phyloP scores from a whole-genome alignment of 2,888 invertebrate genomes.

The Hyposoter didymator region DNA sequence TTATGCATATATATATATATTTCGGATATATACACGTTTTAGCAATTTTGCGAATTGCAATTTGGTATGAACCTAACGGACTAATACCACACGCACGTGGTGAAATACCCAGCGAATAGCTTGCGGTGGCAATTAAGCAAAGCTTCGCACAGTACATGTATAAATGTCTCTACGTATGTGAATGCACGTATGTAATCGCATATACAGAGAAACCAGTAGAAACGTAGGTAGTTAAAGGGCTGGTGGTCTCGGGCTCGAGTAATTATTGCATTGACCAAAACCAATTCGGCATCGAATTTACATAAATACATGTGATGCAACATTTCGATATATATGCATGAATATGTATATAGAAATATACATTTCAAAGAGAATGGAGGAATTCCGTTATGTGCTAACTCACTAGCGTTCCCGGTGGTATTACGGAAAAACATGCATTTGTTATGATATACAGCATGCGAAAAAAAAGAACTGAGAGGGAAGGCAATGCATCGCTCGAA shows the following conservation, averaged over 20 bases:
- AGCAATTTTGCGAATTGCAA: conserved; percentile 59
- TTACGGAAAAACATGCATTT: conserved; percentile 21
- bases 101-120: conserved; percentile 45
- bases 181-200: conserved; percentile 1
- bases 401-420: neutral
- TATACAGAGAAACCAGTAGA: neutral
- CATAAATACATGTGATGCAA: conserved; percentile 67
- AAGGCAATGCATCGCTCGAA: conserved; percentile 15
- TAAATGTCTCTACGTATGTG: neutral
- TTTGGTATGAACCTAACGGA: conserved; percentile 48
- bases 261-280: conserved; percentile 66
- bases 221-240: conserved; percentile 47
- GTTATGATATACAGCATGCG: neutral
- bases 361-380: neutral
- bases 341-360: neutral
- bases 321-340: conserved; percentile 29
- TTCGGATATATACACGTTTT: conserved; percentile 42
- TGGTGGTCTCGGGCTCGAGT: conserved; percentile 42
- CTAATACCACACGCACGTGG: conserved; percentile 49
- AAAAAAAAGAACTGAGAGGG: neutral
- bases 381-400: conserved; percentile 34
- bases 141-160: conserved; percentile 23
- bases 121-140: conserved; percentile 64
- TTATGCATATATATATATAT: conserved; percentile 23
- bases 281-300: conserved; percentile 69